phyloP scores from a whole-genome alignment of 2,888 invertebrate species.

The Stomorhina lunata region DNA sequence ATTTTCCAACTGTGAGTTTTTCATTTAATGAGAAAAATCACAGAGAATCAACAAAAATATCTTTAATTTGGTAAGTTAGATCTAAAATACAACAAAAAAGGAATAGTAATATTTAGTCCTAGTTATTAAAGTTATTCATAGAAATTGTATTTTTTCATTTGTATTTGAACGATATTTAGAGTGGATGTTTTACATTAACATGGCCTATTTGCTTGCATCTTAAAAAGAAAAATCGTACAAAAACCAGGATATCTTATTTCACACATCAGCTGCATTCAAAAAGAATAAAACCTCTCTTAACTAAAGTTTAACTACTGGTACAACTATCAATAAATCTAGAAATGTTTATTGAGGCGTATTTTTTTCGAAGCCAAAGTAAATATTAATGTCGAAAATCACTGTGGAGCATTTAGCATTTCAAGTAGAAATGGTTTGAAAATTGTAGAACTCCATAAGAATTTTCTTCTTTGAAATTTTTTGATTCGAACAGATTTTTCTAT shows the following conservation, averaged over 20 bases:
- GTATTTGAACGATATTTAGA: constrained; percentile 2
- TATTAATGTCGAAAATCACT: background rate
- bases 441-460: no score
- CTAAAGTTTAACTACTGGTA: constrained; percentile 29
- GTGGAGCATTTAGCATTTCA: no score
- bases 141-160: background rate
- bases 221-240: background rate
- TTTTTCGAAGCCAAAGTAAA: background rate
- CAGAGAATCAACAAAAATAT: background rate
- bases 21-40: background rate
- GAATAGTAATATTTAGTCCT: background rate
- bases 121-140: background rate
- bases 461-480: no score
- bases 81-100: background rate
- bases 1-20: background rate
- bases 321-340: constrained; percentile 38
- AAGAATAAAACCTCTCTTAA: background rate
- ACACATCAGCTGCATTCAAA: background rate
- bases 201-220: constrained; percentile 17
- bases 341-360: background rate
- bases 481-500: no score
- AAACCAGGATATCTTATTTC: background rate
- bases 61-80: constrained; percentile 37
- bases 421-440: no score
- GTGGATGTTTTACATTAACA: constrained; percentile 10